phyloP scores from a whole-genome alignment of 2,113 vertebrate species.

The Chiloscyllium plagiosum region DNA sequence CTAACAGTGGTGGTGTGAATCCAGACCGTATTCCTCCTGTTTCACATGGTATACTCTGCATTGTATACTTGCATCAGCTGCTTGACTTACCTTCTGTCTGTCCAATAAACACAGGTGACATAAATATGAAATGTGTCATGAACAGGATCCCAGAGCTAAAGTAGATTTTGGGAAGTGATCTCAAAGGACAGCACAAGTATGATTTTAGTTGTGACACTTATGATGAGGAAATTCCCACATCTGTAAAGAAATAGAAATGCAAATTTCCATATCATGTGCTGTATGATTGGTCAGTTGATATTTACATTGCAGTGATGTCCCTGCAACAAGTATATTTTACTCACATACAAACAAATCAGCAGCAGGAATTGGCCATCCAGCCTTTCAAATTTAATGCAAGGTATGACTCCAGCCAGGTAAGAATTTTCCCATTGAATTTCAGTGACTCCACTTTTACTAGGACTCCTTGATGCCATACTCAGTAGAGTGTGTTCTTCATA shows the following conservation, averaged over 20 bases:
- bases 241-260: neutral
- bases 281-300: neutral
- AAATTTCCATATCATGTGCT: neutral
- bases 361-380: no score
- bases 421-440: no score
- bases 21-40: neutral
- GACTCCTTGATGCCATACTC: no score
- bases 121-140: neutral
- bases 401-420: no score
- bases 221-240: neutral
- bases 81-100: neutral
- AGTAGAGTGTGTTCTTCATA: no score
- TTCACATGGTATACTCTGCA: neutral
- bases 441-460: no score
- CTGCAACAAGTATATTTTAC: neutral
- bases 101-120: neutral
- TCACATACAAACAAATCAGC: neutral
- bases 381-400: no score
- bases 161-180: neutral
- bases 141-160: neutral
- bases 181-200: neutral
- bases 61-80: neutral
- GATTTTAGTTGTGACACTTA: neutral
- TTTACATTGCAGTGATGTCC: neutral
- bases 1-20: neutral